These are phyloP conservation scores for Megalurothrips usitatus DNA, from an alignment of 2,888 invertebrate species.

Conservation along the genomic window DNA sequence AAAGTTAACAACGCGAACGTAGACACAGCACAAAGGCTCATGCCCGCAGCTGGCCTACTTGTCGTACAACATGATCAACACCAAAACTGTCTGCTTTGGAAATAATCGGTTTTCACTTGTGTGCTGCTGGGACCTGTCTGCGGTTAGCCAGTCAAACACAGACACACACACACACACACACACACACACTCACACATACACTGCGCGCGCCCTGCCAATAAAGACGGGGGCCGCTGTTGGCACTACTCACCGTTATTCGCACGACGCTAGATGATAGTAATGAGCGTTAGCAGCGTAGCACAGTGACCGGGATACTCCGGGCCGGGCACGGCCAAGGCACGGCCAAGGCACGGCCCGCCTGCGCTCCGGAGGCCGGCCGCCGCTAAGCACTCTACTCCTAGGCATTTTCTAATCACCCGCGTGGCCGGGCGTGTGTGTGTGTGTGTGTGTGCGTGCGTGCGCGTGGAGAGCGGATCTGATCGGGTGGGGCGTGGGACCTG, in stretches of 20 bases:
- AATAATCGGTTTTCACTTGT: too few relatives aligned
- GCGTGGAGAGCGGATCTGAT: neutral
- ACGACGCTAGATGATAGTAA: conserved; percentile 1
- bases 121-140: too few relatives aligned
- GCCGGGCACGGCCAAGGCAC: neutral
- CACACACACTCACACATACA: neutral
- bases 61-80: too few relatives aligned
- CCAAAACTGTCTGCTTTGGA: too few relatives aligned
- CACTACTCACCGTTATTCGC: neutral
- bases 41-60: too few relatives aligned
- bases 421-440: neutral
- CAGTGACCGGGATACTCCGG: conserved; percentile 5
- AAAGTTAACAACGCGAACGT: too few relatives aligned
- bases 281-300: conserved; percentile 4
- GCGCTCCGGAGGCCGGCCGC: neutral
- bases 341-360: too few relatives aligned
- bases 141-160: neutral
- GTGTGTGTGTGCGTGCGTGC: neutral
- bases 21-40: too few relatives aligned
- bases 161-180: neutral
- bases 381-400: neutral
- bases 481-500: too few relatives aligned
- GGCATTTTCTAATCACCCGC: neutral
- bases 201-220: neutral
- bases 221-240: neutral